Evolutionary conservation across 2,888 invertebrate genomes (phyloP), one percentile per base, ranked within the genome.

Genomic region (Dromius quadrimaculatus): DNA sequence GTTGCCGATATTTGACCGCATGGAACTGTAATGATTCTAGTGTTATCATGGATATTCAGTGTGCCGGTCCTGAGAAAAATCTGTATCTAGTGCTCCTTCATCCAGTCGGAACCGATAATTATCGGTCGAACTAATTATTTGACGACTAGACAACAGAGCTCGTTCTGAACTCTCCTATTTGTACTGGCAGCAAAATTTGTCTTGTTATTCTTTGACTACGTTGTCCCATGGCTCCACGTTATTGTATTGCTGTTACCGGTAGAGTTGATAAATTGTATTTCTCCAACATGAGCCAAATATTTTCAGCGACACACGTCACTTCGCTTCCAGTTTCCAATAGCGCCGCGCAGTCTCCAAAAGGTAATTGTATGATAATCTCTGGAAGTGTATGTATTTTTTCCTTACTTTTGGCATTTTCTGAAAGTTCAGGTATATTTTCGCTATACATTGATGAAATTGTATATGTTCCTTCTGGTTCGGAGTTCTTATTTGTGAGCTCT

Each of bases 81-180:
- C 15, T 17, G 43, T 5, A 68, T 72, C n/a, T 62, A 11, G 3
- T 71, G 66, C 0, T 23, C 17, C 13, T 22, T 20, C 23, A 71
- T 11, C 71, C 45, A 74, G 28, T 72, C 72, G 59, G 68, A 71
- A 47, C 74, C 73, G 8, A 75, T 38, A 43, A 74, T 74, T 2
- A 74, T 28, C 0, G 74, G 74, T 3, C 74, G 38, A 34, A 74
- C 62, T 20, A 74, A 65, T 23, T 72, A 64, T 62, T 71, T 72
- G 1, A 75, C 71, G 2, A 74, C 72, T 3, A 75, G 34, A 38
- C 74, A 75, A 5, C 32, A 11, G 6, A 69, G 57, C 32, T 50
- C 66, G 11, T 23, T 15, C 9, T 4, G 2, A n/a, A 13, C 5
- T 22, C 15, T 8, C 38, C 61, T 1, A 73, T 20, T 17, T 13